Conservation (phyloP, 2,797 vertebrate species). For the Philypnodon macrostomus region DNA sequence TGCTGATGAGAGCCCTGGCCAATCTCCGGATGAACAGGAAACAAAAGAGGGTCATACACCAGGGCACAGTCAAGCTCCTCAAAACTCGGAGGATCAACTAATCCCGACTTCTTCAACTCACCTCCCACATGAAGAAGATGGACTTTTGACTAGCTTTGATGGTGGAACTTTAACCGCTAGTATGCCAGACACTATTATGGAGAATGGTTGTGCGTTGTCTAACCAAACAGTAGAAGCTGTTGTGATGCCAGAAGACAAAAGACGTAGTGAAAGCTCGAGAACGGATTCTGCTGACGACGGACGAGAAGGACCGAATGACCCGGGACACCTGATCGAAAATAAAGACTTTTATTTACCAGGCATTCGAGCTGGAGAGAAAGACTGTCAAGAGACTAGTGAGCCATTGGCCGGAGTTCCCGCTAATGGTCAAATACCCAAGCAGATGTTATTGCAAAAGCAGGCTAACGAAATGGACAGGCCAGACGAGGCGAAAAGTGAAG, state of each 20-base stretch:
- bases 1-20: slow-evolving; percentile 61
- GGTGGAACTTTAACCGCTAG: slow-evolving; percentile 19
- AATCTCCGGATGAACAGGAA: slow-evolving; percentile 58
- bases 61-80: slow-evolving; percentile 58
- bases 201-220: slow-evolving; percentile 25
- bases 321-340: slow-evolving; percentile 40
- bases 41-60: slow-evolving; percentile 69
- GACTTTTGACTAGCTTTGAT: slow-evolving; percentile 26
- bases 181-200: slow-evolving; percentile 30
- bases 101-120: slow-evolving; percentile 32
- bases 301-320: slow-evolving; percentile 35
- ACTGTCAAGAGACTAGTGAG: slow-evolving; percentile 15
- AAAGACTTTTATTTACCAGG: slow-evolving; percentile 28
- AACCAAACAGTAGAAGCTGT: slow-evolving; percentile 22
- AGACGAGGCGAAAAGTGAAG: slow-evolving; percentile 36
- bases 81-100: slow-evolving; percentile 44
- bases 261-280: slow-evolving; percentile 24
- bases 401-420: slow-evolving; percentile 29
- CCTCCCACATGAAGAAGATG: slow-evolving; percentile 45
- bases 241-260: slow-evolving; percentile 21
- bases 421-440: slow-evolving; percentile 45
- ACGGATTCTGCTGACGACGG: slow-evolving; percentile 28
- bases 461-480: slow-evolving; percentile 38
- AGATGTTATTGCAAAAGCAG: slow-evolving; percentile 40
- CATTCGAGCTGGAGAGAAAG: slow-evolving; percentile 25